These are phyloP conservation scores for Sphenodon punctatus DNA, from an alignment of 2,797 vertebrate species.

Conservation along the genomic window DNA sequence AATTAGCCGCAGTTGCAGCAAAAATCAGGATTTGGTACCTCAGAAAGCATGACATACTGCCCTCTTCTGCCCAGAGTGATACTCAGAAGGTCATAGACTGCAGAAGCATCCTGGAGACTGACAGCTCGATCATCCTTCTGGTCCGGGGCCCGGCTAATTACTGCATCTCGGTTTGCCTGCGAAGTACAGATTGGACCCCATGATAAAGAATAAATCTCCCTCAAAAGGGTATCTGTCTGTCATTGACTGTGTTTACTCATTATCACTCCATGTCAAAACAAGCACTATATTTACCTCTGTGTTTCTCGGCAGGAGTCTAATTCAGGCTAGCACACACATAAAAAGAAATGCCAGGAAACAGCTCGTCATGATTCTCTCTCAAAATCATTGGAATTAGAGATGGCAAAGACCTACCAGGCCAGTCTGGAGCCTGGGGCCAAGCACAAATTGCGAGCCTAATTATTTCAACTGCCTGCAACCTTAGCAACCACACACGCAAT, in stretches of 20 bases:
- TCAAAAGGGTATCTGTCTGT: not conserved
- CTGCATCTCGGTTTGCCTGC: conserved; percentile 91
- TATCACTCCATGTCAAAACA: not conserved
- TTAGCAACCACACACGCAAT: not conserved
- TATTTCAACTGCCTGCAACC: conserved; percentile 22
- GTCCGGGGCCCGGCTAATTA: conserved; percentile 91
- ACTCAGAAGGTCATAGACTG: conserved; percentile 93
- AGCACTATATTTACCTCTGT: not conserved
- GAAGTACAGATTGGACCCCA: not conserved
- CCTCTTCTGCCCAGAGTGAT: conserved; percentile 96
- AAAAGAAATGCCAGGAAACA: not conserved
- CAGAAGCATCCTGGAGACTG: conserved; percentile 88
- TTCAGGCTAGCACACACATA: not conserved
- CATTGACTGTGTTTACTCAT: accelerated
- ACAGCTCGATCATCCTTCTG: conserved; percentile 85
- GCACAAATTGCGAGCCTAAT: conserved; percentile 9
- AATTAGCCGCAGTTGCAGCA: not conserved
- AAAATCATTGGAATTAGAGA: not conserved
- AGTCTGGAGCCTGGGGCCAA: conserved; percentile 7
- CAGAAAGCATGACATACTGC: conserved; percentile 95
- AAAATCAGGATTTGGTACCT: conserved; percentile 77
- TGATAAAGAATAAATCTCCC: not conserved
- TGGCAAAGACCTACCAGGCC: conserved; percentile 14
- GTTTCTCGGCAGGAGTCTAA: not conserved
- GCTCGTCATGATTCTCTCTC: not conserved